A percentile compares a stretch with the other conserved stretches of the same genome.
These are phyloP conservation scores for Chymomyza amoena DNA, from an alignment of 2,888 invertebrate genomes.

Conservation along the genomic window DNA sequence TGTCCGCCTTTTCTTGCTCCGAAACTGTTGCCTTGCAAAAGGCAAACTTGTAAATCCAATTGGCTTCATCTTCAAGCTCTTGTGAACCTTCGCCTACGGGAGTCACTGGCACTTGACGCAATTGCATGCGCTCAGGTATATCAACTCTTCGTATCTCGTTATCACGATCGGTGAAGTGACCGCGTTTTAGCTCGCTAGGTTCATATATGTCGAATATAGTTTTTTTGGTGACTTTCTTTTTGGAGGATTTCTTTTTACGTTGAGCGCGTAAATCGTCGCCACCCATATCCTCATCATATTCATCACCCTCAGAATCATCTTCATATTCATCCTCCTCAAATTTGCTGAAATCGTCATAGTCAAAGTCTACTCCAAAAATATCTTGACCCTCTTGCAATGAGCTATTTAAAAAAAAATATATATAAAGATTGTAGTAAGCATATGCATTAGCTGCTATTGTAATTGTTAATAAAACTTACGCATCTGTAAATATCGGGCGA, in stretches of 20 bases:
- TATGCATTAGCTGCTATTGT: not conserved
- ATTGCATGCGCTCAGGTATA: constrained; percentile 94
- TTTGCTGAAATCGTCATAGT: constrained; percentile 93
- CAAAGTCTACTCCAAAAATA: constrained; percentile 99
- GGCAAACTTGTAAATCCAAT: constrained; percentile 98
- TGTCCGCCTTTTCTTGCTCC: constrained; percentile 81
- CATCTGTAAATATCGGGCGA: constrained; percentile 91
- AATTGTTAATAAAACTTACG: constrained; percentile 81
- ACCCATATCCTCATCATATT: constrained; percentile 87
- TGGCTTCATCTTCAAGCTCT: constrained; percentile 95
- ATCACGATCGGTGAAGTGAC: constrained; percentile 96
- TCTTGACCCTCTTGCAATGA: constrained; percentile 98
- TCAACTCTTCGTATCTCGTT: constrained; percentile 93
- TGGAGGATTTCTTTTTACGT: constrained; percentile 86
- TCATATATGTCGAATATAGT: constrained; percentile 97
- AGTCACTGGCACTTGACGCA: constrained; percentile 92
- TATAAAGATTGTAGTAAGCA: not conserved
- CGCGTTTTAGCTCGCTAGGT: constrained; percentile 96
- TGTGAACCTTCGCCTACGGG: constrained; percentile 89
- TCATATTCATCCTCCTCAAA: constrained; percentile 91
- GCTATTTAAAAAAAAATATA: constrained; percentile 76
- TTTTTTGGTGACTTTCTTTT: constrained; percentile 89
- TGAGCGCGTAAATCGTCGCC: constrained; percentile 83
- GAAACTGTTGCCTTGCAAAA: constrained; percentile 92
- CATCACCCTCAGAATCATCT: constrained; percentile 86